Conservation (phyloP, 2,797 vertebrate genomes). For the Percopsis omiscomaycus region DNA sequence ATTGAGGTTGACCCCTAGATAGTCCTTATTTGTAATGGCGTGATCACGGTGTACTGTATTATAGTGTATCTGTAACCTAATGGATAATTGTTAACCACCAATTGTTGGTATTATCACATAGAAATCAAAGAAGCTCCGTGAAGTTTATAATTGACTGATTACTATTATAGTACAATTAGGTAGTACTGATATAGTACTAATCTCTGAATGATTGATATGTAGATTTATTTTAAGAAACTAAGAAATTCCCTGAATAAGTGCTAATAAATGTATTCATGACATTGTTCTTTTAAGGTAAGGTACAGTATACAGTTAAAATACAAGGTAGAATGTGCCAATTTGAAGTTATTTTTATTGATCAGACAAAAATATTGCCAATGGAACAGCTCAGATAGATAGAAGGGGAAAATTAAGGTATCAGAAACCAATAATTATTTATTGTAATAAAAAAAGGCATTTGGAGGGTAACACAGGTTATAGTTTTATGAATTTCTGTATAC, state of each 20-base stretch:
- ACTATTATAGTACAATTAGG: too few species aligned
- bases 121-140: slow-evolving; percentile 27
- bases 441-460: too few species aligned
- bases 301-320: too few species aligned
- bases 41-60: slow-evolving; percentile 27
- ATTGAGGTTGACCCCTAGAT: slow-evolving; percentile 33
- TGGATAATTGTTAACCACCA: slow-evolving; percentile 28
- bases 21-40: slow-evolving; percentile 52
- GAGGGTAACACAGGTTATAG: too few species aligned
- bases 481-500: too few species aligned
- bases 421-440: too few species aligned
- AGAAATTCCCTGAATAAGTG: slow-evolving; percentile 21
- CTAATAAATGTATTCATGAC: slow-evolving; percentile 38
- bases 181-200: too few species aligned
- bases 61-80: neutral
- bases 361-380: too few species aligned
- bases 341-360: slow-evolving; percentile 23
- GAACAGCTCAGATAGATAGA: too few species aligned
- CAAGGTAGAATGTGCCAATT: too few species aligned
- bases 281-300: slow-evolving; percentile 38
- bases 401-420: too few species aligned
- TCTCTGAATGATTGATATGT: neutral
- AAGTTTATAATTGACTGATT: neutral
- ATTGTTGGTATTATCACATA: slow-evolving; percentile 40
- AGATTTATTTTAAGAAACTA: slow-evolving; percentile 36